phyloP scores from a whole-genome alignment of 2,888 invertebrate genomes.

The Heliconius sara region DNA sequence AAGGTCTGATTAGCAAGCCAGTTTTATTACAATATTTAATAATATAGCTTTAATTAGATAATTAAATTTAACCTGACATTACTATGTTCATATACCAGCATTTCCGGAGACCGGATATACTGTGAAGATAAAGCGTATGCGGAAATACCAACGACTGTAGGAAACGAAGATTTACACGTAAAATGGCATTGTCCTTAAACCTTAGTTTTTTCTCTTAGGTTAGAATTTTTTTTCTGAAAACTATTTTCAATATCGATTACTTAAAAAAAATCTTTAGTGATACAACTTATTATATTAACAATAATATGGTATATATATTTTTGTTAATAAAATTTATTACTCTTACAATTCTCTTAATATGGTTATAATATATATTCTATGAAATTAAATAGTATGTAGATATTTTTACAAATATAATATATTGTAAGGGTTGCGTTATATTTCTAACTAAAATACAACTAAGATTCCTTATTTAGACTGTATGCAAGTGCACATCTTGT shows the following conservation, averaged over 20 bases:
- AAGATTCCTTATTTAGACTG: too few relatives aligned
- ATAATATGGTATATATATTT: not conserved
- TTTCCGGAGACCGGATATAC: slow-evolving; percentile 25
- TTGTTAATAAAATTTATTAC: not conserved
- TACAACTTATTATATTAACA: not conserved
- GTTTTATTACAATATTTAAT: not conserved
- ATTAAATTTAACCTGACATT: not conserved
- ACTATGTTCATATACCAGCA: slow-evolving; percentile 2
- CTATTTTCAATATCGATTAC: not conserved
- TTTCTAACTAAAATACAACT: not conserved
- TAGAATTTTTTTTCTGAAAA: not conserved
- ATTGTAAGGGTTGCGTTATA: not conserved
- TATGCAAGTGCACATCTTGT: not conserved
- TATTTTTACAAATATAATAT: not conserved
- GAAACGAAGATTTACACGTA: slow-evolving; percentile 35
- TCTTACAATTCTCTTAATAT: too few relatives aligned
- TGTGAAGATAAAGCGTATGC: slow-evolving; percentile 15
- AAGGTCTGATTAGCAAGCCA: not conserved
- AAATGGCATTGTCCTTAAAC: slow-evolving; percentile 33
- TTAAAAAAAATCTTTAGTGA: not conserved
- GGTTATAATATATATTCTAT: not conserved
- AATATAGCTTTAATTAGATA: not conserved
- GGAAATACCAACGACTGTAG: slow-evolving; percentile 38
- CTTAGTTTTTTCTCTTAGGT: slow-evolving; percentile 17
- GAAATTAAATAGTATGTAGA: not conserved